A percentile compares a stretch with the other conserved stretches of the same genome.
Evolutionary conservation across 2,888 invertebrate species (phyloP).

Genomic region (Chaitophorus viminalis): DNA sequence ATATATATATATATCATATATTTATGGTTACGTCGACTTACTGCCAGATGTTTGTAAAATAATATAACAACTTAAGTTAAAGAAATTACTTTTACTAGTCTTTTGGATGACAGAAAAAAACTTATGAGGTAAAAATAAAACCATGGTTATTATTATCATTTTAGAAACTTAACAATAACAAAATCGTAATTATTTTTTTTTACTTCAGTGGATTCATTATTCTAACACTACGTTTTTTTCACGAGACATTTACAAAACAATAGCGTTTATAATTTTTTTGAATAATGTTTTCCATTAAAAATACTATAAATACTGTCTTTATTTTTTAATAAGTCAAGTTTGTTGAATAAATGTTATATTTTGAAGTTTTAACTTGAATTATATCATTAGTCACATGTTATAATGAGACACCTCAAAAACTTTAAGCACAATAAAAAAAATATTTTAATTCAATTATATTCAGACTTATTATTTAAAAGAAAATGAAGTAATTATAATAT

Average conservation of each 20-base stretch:
- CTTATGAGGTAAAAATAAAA: neutral
- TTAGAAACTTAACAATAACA: slow-evolving; percentile 14
- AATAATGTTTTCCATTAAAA: neutral
- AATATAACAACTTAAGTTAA: slow-evolving; percentile 29
- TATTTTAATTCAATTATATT: neutral
- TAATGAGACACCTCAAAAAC: neutral
- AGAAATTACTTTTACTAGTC: slow-evolving; percentile 20
- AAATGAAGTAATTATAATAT: neutral
- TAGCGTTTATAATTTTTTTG: neutral
- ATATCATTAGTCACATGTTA: neutral
- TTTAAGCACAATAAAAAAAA: neutral
- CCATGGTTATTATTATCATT: neutral
- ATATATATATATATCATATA: neutral
- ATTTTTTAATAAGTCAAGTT: neutral
- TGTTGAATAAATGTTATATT: neutral
- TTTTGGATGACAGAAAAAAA: slow-evolving; percentile 13
- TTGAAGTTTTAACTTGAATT: neutral
- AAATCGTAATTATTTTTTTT: slow-evolving; percentile 40
- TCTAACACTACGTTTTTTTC: slow-evolving; percentile 5
- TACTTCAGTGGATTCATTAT: neutral
- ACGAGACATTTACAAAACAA: slow-evolving; percentile 10
- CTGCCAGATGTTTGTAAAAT: slow-evolving; percentile 28
- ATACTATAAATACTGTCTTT: neutral
- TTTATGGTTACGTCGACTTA: neutral
- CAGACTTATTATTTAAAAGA: neutral